Base-by-base conservation (phyloP, 2,888 invertebrate genomes). In the Nomada ferruginata region DNA sequence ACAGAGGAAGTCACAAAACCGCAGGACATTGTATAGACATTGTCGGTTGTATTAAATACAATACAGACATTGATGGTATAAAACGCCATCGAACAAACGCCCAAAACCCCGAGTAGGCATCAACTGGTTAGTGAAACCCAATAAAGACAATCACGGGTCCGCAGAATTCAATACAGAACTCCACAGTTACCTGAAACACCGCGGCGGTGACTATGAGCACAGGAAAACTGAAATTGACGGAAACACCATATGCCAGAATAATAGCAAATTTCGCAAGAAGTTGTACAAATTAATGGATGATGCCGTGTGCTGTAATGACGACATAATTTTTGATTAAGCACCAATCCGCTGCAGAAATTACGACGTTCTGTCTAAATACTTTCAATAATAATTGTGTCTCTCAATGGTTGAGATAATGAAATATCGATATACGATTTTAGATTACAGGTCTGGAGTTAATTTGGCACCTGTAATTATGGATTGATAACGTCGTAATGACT, bases 231-330 rank as follows among this genome's bases (percentile, higher is more conserved):
- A 4, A 3, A 29, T 29, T 29, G 5, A 29, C 29, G 29, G 29
- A 55, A 9, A 29, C 29, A 36, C 2, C 5, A 3, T 7, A 50
- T 65, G 44, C 64, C 9, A 18, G 20, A 18, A 60, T 52, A 44
- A 65, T 52, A 5, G 36, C 36, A n/a, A 52, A 61, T 66, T 66
- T 53, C 23, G 23, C 47, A 18, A 36, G 42, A 20, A 61, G 53
- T 26, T 44, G 10, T 18, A 5, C 44, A 26, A 73, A 60, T 79
- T 82, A 87, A 85, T 2, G 1, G 0, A 0, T 0, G 5, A 89
- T 82, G 42, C 91, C 91, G 64, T 91, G 91, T 60, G 91, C 90
- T n/a, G 90, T 90, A 0, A 91, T 91, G 55, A 91, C 79, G 5
- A 91, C 86, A 53, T 85, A 87, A 29, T 87, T 44, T 50, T 79